phyloP scores from a whole-genome alignment of 2,888 invertebrate genomes.

The Aplocera efformata region DNA sequence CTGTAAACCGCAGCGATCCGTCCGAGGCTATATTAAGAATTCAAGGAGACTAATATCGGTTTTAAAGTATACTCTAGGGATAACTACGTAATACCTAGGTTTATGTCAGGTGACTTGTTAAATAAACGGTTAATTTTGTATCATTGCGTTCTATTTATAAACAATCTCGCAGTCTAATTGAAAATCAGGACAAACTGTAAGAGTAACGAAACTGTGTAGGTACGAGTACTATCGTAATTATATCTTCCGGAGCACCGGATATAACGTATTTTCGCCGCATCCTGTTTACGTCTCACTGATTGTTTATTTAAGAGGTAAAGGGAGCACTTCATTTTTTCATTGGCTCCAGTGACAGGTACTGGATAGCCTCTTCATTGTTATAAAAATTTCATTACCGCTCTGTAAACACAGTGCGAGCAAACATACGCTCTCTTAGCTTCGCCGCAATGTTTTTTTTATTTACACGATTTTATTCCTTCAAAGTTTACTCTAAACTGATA shows the following conservation, averaged over 20 bases:
- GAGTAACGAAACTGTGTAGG: no score
- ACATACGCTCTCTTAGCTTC: constrained; percentile 34
- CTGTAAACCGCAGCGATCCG: constrained; percentile 27
- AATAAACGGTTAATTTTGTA: no score
- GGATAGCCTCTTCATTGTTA: constrained; percentile 29
- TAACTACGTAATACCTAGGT: no score
- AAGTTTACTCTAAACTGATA: constrained; percentile 62
- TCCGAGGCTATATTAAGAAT: constrained; percentile 22
- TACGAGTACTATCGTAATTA: constrained; percentile 1
- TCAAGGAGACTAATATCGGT: constrained; percentile 16
- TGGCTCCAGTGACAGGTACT: constrained; percentile 20
- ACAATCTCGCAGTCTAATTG: no score
- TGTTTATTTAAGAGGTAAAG: constrained; percentile 28
- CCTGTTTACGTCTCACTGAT: constrained; percentile 26
- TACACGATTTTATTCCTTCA: constrained; percentile 56
- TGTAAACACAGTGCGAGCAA: constrained; percentile 28
- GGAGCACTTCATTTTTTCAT: constrained; percentile 25
- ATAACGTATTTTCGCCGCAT: constrained; percentile 27
- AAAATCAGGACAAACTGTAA: no score
- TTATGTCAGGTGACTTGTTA: no score
- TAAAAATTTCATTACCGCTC: constrained; percentile 31
- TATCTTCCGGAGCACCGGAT: constrained; percentile 18
- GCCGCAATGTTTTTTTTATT: constrained; percentile 50
- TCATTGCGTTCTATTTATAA: no score
- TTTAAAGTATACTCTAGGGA: no score